Conservation (phyloP, 2,113 vertebrate genomes). For the Ancistrus triradiatus region DNA sequence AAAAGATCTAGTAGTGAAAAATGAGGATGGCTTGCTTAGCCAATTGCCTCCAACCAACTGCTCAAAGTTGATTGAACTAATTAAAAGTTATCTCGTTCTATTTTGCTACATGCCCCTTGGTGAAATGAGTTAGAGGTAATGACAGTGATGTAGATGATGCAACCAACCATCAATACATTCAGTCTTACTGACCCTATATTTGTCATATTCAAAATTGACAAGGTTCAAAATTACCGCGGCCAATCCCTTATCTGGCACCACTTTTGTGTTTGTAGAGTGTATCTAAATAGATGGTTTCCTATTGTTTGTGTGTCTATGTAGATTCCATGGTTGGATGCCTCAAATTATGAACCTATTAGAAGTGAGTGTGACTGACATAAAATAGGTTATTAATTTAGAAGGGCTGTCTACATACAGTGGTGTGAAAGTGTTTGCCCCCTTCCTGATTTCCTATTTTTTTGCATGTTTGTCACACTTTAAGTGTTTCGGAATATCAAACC, state of each 20-base stretch:
- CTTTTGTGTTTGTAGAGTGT: not conserved
- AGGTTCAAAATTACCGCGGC: not conserved
- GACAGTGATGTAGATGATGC: not conserved
- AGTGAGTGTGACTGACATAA: no score
- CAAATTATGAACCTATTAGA: no score
- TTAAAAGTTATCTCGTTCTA: not conserved
- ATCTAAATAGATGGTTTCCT: no score
- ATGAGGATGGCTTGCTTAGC: not conserved
- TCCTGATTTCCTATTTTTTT: no score
- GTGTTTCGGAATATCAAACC: no score
- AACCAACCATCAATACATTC: not conserved
- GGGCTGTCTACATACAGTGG: no score
- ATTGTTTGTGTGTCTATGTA: constrained; percentile 6
- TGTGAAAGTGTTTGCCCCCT: no score
- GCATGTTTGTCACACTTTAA: no score
- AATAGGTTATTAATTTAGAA: no score
- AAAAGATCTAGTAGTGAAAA: not conserved
- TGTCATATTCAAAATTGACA: not conserved
- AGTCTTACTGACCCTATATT: no score
- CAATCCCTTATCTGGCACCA: not conserved
- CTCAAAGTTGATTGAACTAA: not conserved
- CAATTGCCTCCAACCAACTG: not conserved
- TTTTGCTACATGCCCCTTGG: not conserved
- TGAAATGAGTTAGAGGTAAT: no score
- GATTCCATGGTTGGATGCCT: no score